Evolutionary conservation across 2,797 vertebrate species (phyloP).

Genomic region (Phylloscopus collybita): DNA sequence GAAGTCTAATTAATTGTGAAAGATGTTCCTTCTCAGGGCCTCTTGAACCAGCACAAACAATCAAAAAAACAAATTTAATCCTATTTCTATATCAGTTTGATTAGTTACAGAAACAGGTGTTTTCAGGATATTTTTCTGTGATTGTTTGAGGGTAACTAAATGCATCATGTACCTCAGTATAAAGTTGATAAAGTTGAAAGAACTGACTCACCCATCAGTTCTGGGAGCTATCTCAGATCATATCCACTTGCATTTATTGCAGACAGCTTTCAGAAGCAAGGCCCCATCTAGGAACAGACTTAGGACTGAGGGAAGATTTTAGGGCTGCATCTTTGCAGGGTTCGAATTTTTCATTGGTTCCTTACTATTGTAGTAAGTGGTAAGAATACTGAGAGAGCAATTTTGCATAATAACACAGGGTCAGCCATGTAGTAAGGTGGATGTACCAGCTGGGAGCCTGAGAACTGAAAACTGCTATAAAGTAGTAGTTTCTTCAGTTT

Average conservation of each 20-base stretch:
- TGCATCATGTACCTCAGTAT: neutral
- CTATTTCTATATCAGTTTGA: neutral
- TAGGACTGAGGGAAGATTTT: neutral
- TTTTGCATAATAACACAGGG: neutral
- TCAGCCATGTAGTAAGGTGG: neutral
- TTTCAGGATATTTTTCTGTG: neutral
- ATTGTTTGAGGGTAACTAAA: neutral
- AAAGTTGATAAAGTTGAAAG: neutral
- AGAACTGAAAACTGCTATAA: neutral
- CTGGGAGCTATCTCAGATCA: neutral
- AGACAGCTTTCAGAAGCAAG: neutral
- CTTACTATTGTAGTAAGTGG: neutral
- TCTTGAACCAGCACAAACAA: neutral
- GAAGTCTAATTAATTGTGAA: neutral
- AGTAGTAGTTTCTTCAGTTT: neutral
- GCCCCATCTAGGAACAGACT: neutral
- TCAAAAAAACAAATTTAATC: neutral
- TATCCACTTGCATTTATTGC: neutral
- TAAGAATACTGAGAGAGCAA: neutral
- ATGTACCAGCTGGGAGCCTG: neutral
- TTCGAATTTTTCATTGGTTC: neutral
- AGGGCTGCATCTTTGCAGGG: neutral
- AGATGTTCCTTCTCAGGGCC: neutral
- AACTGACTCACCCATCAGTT: neutral
- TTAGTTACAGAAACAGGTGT: neutral